A percentile compares a stretch with the other conserved stretches of the same genome.
These are phyloP conservation scores for Coenonympha arcania DNA, from an alignment of 2,888 invertebrate genomes.

Conservation along the genomic window DNA sequence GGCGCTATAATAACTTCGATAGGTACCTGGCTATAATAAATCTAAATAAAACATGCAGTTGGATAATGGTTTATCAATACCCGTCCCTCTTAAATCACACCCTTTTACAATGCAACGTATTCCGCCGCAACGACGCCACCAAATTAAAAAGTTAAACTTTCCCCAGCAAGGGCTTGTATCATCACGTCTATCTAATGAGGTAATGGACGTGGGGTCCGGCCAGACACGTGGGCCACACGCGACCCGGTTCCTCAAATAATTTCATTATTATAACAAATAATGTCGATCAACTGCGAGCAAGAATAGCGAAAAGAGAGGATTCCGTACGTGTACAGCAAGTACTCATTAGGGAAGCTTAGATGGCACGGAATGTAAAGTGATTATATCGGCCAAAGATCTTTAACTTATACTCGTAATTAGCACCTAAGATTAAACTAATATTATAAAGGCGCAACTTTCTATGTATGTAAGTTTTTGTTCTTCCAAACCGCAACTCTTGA, in stretches of 20 bases:
- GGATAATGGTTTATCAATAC: neutral
- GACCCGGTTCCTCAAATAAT: constrained; percentile 53
- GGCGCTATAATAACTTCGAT: too few relatives aligned
- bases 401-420: too few relatives aligned
- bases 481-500: too few relatives aligned
- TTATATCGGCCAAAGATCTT: too few relatives aligned
- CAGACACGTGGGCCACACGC: constrained; percentile 48
- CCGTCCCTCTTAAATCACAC: constrained; percentile 48
- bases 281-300: too few relatives aligned
- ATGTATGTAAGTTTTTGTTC: too few relatives aligned
- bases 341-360: too few relatives aligned
- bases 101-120: constrained; percentile 42
- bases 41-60: neutral
- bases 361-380: too few relatives aligned
- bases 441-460: too few relatives aligned
- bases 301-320: too few relatives aligned
- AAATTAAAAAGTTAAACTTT: constrained; percentile 65
- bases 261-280: constrained; percentile 71
- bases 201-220: constrained; percentile 47
- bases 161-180: constrained; percentile 44
- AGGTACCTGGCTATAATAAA: neutral
- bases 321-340: too few relatives aligned
- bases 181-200: constrained; percentile 63
- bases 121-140: constrained; percentile 47
- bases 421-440: too few relatives aligned